Evolutionary conservation across 2,888 invertebrate genomes (phyloP).

Genomic region (Chymomyza amoena): DNA sequence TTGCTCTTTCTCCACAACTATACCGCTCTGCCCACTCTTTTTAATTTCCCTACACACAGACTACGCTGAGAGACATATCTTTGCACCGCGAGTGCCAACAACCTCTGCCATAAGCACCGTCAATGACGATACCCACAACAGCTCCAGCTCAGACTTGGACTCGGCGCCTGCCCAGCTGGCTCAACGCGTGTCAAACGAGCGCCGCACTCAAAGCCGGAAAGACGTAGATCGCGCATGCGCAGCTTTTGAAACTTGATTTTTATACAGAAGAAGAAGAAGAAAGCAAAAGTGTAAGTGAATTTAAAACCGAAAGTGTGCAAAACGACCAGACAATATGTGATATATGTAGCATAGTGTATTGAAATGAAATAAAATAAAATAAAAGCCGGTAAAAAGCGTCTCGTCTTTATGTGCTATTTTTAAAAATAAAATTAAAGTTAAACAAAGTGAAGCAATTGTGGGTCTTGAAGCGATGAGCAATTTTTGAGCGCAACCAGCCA

Average conservation of each 20-base stretch:
- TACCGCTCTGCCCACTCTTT: background rate
- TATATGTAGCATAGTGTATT: background rate
- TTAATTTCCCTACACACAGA: background rate
- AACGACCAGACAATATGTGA: slow-evolving; percentile 6
- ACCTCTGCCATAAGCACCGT: slow-evolving; percentile 7
- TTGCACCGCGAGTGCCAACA: slow-evolving; percentile 20
- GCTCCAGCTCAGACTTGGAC: slow-evolving; percentile 26
- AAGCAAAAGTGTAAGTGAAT: slow-evolving; percentile 37
- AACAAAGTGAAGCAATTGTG: slow-evolving; percentile 57
- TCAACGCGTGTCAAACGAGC: slow-evolving; percentile 66
- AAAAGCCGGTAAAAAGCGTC: slow-evolving; percentile 36
- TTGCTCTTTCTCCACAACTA: background rate
- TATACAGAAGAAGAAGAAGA: slow-evolving; percentile 24
- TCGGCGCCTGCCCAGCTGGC: slow-evolving; percentile 41
- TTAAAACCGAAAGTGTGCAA: slow-evolving; percentile 58
- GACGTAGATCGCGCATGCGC: slow-evolving; percentile 53
- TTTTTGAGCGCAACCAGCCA: slow-evolving; percentile 55
- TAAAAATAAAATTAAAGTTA: slow-evolving; percentile 16
- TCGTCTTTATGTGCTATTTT: slow-evolving; percentile 1
- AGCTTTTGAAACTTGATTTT: slow-evolving; percentile 4
- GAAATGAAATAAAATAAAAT: slow-evolving; percentile 23
- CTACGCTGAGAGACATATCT: background rate
- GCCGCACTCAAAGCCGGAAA: slow-evolving; percentile 59
- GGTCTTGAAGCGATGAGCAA: slow-evolving; percentile 27
- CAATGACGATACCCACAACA: slow-evolving; percentile 15